Conservation (phyloP, 2,797 vertebrate species). For the Pseudochirops cupreus region DNA sequence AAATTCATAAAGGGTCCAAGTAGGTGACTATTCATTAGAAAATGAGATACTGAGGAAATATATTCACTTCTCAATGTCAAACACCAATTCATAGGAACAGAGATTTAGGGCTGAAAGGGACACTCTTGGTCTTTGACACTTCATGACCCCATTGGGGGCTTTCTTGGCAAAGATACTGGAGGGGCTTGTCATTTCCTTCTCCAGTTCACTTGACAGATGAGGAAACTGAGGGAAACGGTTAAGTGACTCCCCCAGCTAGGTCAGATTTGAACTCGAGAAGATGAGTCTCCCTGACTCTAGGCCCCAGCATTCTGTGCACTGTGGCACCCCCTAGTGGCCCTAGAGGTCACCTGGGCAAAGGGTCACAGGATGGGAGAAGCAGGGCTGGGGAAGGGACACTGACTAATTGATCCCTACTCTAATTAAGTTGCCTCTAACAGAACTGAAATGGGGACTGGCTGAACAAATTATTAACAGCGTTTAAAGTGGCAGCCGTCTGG, state of each 20-base stretch:
- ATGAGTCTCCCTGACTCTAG: not conserved
- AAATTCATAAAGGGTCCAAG: constrained; percentile 26
- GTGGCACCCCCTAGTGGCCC: not conserved
- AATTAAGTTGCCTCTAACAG: not conserved
- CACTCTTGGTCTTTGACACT: not conserved
- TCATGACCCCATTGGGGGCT: not conserved
- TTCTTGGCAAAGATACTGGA: not conserved
- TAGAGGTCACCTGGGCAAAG: not conserved
- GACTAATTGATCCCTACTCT: not conserved
- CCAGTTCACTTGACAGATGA: not conserved
- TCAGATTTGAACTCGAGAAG: not conserved
- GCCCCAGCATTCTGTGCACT: not conserved
- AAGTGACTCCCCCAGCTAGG: not conserved
- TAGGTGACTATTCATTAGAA: not conserved
- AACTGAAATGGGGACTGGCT: not conserved
- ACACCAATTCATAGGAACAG: not conserved
- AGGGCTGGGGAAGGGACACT: not conserved
- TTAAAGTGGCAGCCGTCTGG: constrained; percentile 35
- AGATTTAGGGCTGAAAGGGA: not conserved
- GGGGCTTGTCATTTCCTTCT: not conserved
- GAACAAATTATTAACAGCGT: not conserved
- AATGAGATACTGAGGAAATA: no score
- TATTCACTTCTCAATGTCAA: constrained; percentile 44
- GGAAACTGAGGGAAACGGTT: not conserved
- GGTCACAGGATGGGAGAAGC: not conserved